Base-by-base conservation (phyloP, 2,888 invertebrate genomes). In the Coleophora deauratella region DNA sequence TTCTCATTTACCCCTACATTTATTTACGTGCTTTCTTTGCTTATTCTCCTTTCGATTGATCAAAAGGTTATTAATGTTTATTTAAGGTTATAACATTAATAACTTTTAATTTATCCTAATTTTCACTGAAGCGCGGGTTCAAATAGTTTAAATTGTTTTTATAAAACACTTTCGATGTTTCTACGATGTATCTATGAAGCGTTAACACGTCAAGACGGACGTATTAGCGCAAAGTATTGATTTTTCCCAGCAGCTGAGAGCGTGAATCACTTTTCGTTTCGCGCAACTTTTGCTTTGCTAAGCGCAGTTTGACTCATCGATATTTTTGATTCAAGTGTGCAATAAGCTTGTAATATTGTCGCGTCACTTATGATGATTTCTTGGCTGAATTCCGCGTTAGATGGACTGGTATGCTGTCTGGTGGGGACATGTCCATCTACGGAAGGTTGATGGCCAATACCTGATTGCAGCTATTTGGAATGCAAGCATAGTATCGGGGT, bases 161-260 rank as follows among this genome's bases (percentile, higher is more conserved):
- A 13, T 3, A 21, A 4, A 6, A 21, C 3, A 21, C 3, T 40
- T 36, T 42, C 15, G 35, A 13, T 38, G 37, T 38, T 43, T 21
- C 36, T 42, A 46, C 40, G 43, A 46, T 40, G 32, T 38, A 35
- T 37, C 21, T 21, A 6, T 4, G 21, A 21, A 21, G 21, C 21
- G 21, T 4, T 21, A 21, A 21, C 21, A 21, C 21, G 21, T 21
- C n/a, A n/a, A n/a, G n/a, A n/a, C n/a, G n/a, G n/a, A n/a, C n/a
- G 21, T 21, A 21, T 53, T 51, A 40, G 51, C 52, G 57, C 47
- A 45, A 47, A 52, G 71, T 81, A 82, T 82, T 81, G 81, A 82
- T 82, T 82, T 79, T 78, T 72, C 49, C 44, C 40, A 53, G 69
- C 78, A 79, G 77, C 77, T 82, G 81, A 81, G 74, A 80, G 79